Percentiles rank a stretch among this genome's conserved stretches.
phyloP scores from a whole-genome alignment of 2,888 invertebrate species.

The Empis stercorea region DNA sequence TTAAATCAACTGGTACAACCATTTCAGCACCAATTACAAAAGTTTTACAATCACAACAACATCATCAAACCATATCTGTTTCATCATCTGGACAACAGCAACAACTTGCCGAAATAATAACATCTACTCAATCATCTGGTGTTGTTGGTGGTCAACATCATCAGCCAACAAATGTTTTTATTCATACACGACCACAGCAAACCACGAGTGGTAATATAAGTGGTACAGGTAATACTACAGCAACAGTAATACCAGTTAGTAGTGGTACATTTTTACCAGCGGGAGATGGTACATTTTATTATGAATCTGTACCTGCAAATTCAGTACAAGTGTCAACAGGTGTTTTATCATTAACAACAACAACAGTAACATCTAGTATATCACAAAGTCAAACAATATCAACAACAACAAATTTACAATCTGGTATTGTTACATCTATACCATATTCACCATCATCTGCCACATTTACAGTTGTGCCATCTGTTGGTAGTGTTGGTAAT shows the following conservation, averaged over 20 bases:
- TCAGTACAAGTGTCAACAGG: conserved; percentile 29
- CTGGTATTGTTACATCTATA: conserved; percentile 24
- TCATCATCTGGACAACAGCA: conserved; percentile 10
- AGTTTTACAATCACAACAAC: conserved; percentile 19
- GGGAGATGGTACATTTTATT: conserved; percentile 29
- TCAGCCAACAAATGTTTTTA: conserved; percentile 23
- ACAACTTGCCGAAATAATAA: conserved; percentile 13
- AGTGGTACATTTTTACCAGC: conserved; percentile 24
- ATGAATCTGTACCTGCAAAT: conserved; percentile 32
- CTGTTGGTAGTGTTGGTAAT: conserved; percentile 13
- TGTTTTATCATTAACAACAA: conserved; percentile 32
- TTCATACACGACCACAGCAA: conserved; percentile 19
- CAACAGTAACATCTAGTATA: conserved; percentile 28
- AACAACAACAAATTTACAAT: conserved; percentile 15
- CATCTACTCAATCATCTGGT: conserved; percentile 8
- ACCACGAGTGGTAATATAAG: conserved; percentile 12
- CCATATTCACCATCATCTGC: conserved; percentile 26
- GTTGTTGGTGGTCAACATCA: not conserved
- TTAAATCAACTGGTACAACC: conserved; percentile 21
- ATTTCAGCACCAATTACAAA: conserved; percentile 8
- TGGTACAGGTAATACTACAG: conserved; percentile 14
- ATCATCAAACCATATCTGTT: conserved; percentile 8
- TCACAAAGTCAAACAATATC: conserved; percentile 19
- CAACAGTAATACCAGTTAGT: conserved; percentile 17
- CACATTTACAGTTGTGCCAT: conserved; percentile 34